A percentile compares a stretch with the other conserved stretches of the same genome.
phyloP scores from a whole-genome alignment of 2,113 vertebrate species.

The Lagenorhynchus albirostris region DNA sequence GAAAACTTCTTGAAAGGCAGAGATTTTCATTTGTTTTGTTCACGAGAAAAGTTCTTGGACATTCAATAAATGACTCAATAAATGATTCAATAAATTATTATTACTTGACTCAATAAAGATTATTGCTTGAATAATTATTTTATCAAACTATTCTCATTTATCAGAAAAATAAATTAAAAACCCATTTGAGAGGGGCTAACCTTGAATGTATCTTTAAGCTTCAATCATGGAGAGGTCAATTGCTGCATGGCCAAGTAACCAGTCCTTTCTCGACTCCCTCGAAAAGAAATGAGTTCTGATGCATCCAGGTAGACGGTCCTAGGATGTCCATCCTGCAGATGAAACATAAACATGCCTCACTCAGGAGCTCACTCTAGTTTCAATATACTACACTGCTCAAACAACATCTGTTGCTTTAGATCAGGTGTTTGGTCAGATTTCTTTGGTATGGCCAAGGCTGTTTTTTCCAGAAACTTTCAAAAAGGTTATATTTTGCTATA shows the following conservation, averaged over 20 bases:
- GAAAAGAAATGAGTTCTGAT: neutral
- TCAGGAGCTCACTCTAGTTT: neutral
- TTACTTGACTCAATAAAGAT: neutral
- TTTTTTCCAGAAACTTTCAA: neutral
- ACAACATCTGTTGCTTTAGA: neutral
- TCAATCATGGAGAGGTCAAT: neutral
- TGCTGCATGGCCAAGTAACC: neutral
- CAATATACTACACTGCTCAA: neutral
- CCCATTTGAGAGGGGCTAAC: neutral
- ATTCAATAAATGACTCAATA: neutral
- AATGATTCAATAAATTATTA: neutral
- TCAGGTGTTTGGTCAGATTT: neutral
- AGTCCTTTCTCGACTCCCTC: neutral
- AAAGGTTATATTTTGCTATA: neutral
- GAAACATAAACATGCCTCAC: neutral
- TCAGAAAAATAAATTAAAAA: conserved; percentile 20
- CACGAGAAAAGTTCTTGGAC: neutral
- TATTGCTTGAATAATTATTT: neutral
- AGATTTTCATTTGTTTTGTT: neutral
- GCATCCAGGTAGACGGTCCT: neutral
- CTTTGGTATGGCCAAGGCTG: neutral
- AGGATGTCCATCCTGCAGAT: neutral
- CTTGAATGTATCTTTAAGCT: neutral
- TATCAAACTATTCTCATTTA: conserved; percentile 9
- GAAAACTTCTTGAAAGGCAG: neutral